phyloP scores from a whole-genome alignment of 1,140 invertebrate species.

The Drosophila watanabei region DNA sequence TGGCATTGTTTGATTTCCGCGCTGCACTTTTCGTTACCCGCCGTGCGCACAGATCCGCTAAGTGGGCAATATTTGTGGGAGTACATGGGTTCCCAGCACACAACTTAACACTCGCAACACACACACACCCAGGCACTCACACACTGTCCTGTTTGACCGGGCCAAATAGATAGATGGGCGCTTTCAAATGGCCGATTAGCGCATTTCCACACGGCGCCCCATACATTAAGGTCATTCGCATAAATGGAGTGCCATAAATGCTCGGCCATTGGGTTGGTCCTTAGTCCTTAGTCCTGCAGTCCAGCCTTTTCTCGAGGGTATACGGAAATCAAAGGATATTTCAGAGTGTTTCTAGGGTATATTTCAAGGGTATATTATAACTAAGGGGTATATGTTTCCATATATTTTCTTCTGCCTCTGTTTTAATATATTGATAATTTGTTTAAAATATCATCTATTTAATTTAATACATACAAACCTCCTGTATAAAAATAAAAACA shows the following conservation, averaged over 20 bases:
- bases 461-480: too few species aligned
- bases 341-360: too few species aligned
- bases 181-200: conserved; percentile 44
- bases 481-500: too few species aligned
- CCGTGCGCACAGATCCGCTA: conserved; percentile 33
- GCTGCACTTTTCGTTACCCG: conserved; percentile 46
- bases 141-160: conserved; percentile 9
- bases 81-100: not conserved
- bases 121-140: not conserved
- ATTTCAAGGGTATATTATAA: not conserved
- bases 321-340: not conserved
- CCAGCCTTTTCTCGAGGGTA: not conserved
- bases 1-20: conserved; percentile 80
- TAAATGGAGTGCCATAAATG: conserved; percentile 35
- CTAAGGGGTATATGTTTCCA: too few species aligned
- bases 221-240: conserved; percentile 27
- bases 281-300: not conserved
- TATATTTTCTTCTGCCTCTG: too few species aligned
- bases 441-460: too few species aligned
- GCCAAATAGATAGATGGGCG: conserved; percentile 49
- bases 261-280: not conserved
- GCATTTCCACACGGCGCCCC: not conserved
- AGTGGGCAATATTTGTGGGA: conserved; percentile 48
- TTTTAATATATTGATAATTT: too few species aligned
- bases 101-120: conserved; percentile 7